These are phyloP conservation scores for Eidolon dupreanum DNA, from an alignment of 2,797 vertebrate genomes.

Conservation along the genomic window DNA sequence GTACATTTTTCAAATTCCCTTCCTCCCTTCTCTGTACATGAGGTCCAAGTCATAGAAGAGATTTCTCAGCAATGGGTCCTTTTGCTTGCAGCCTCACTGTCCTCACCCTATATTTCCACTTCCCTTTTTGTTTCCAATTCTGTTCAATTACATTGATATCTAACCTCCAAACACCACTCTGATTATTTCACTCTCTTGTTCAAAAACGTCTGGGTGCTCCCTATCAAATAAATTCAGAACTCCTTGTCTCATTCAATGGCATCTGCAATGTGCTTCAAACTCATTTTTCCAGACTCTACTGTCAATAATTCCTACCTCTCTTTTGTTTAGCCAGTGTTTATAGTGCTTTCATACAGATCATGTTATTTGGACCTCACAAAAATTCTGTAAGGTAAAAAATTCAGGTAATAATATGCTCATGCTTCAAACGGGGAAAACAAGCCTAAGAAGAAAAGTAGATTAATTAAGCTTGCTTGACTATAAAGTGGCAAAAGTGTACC, in stretches of 20 bases:
- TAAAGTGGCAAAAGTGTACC: neutral
- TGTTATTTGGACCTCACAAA: neutral
- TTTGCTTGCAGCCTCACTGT: neutral
- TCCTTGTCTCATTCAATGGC: neutral
- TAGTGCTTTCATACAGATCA: neutral
- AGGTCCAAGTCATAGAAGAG: neutral
- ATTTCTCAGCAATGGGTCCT: neutral
- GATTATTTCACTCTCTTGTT: neutral
- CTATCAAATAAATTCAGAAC: neutral
- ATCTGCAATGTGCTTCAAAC: neutral
- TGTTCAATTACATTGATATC: neutral
- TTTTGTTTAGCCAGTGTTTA: neutral
- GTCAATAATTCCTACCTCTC: neutral
- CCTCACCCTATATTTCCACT: neutral
- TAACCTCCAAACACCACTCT: neutral
- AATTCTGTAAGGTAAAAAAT: neutral
- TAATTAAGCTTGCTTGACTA: neutral
- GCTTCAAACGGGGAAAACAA: neutral
- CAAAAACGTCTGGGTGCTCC: neutral
- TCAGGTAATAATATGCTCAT: neutral
- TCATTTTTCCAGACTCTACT: neutral
- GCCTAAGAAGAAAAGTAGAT: neutral
- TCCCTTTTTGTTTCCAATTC: neutral
- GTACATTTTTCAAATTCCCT: no score
- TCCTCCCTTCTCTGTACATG: neutral